These are phyloP conservation scores for Nemopilema nomurai DNA, from an alignment of 30 jellyfish, hydroid and myxozoan species.

Conservation along the genomic window DNA sequence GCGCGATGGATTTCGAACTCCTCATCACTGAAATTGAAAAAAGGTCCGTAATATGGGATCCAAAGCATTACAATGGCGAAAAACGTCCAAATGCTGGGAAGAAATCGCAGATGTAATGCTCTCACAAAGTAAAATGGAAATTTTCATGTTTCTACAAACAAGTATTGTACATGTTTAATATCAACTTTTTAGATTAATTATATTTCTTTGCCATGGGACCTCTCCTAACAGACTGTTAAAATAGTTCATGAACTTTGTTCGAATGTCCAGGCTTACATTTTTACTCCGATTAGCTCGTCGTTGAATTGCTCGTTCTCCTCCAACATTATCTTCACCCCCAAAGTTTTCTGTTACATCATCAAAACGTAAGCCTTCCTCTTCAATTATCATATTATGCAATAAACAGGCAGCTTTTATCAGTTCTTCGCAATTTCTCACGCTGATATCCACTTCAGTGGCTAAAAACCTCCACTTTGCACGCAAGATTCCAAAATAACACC, in stretches of 20 bases:
- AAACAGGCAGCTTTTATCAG: constrained; percentile 8
- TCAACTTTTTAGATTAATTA: neutral
- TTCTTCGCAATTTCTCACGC: neutral
- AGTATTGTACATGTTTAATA: neutral
- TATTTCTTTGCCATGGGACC: constrained; percentile 3
- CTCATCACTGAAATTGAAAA: too few species aligned
- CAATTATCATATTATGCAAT: constrained; percentile 19
- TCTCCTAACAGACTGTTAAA: constrained; percentile 1
- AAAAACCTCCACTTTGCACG: constrained; percentile 23
- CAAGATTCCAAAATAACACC: constrained; percentile 24
- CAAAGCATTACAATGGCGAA: constrained; percentile 25
- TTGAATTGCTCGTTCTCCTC: too few species aligned
- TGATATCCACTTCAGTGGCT: neutral
- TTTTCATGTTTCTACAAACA: too few species aligned
- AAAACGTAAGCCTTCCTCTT: constrained; percentile 15
- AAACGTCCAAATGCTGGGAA: constrained; percentile 1
- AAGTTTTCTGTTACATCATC: neutral
- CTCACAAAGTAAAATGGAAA: neutral
- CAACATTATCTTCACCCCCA: too few species aligned
- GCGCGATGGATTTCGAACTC: too few species aligned
- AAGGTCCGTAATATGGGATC: constrained; percentile 38
- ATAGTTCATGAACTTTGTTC: neutral
- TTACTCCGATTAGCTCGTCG: constrained; percentile 22
- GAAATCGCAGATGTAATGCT: too few species aligned
- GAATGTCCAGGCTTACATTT: neutral